Evolutionary conservation across 2,113 vertebrate genomes (phyloP), one percentile per base, ranked within the genome.

Genomic region (Procavia capensis): DNA sequence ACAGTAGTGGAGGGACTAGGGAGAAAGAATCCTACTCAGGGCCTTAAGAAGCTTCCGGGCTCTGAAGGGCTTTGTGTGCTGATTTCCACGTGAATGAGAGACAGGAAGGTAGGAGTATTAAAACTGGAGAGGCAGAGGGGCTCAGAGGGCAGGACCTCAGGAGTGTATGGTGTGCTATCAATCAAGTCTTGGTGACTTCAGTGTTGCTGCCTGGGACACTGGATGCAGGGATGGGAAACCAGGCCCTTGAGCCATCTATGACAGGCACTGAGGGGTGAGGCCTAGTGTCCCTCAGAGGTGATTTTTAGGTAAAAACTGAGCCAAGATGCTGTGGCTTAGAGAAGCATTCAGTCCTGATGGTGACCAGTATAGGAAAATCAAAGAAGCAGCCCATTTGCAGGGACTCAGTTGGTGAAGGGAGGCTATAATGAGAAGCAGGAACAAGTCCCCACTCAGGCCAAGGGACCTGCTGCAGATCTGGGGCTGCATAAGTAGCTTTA

Each of bases 331-430:
- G 9, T 54, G 47, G 24, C 13, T 11, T 10, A 66, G 36, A 47
- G 29, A 45, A 50, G 27, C 11, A 43, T 31, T 93, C 50, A 36
- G 41, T 59, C 47, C 57, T 74, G 29, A 34, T 50, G 75, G 68
- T 70, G 68, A 45, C 83, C 88, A 96, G 7, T 54, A 34, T 54
- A 5, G 92, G 70, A 68, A 76, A 64, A 91, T 75, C 47, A 76
- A 91, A 59, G 54, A 34, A 59, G 74, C 9, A 57, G 10, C 54
- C 57, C 57, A 57, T 47, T 22, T 24, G 34, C 20, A 54, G 63
- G 74, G n/a, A 50, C 34, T 59, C 25, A 3, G 5, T 36, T 4
- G 29, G 29, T 47, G 13, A 84, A 45, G 57, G n/a, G 43, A 34
- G 1, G 14, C 1, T 39, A 0, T 84, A 61, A 27, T 31, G 66